Base-by-base conservation (phyloP, 2,797 vertebrate genomes). In the Enoplosus armatus region DNA sequence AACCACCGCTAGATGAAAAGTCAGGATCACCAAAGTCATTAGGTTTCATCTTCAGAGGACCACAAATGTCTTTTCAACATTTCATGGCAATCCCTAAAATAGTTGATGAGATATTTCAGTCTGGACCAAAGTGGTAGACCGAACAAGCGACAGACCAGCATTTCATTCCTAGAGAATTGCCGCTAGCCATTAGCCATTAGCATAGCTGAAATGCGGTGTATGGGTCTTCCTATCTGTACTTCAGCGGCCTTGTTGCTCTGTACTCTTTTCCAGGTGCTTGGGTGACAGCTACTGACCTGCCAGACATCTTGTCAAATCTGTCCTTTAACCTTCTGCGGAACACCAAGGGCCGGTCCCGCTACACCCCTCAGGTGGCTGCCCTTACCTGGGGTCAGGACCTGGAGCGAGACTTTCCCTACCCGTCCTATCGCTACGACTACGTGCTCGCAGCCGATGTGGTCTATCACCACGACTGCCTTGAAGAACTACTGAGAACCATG, bases 381-480 rank as follows among this genome's bases (percentile, higher is more conserved):
- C 92, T 99, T 62, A 91, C 93, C 53, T 99, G 98, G 98, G 97
- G 97, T 75, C 90, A 95, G 66, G 73, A 92, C 75, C 95, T 98
- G 71, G 90, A 92, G 0, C 89, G 88, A 62, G 92, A 95, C 72
- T 97, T 97, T 73, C 96, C 97, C 75, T 72, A 69, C 80, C 89
- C 94, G 0, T 71, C 91, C 63, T 91, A 87, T 71, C 91, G 50
- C 54, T 98, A 97, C 1, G 96, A 98, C 85, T 98, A 97, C 1
- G 90, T 99, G 65, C 89, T 99, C 3, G 98, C 98, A 29, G 96
- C 96, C 0, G 98, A 99, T 2, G 96, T 99, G n/a, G 97, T 98
- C 0, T 99, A 98, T 55, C 95, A 96, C 26, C 97, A 99, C 1
- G 35, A 93, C 72, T 95, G 87, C 86, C 90, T 97, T 39, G 95